phyloP scores from a whole-genome alignment of 2,113 vertebrate genomes.

The Psephotus haematonotus region DNA sequence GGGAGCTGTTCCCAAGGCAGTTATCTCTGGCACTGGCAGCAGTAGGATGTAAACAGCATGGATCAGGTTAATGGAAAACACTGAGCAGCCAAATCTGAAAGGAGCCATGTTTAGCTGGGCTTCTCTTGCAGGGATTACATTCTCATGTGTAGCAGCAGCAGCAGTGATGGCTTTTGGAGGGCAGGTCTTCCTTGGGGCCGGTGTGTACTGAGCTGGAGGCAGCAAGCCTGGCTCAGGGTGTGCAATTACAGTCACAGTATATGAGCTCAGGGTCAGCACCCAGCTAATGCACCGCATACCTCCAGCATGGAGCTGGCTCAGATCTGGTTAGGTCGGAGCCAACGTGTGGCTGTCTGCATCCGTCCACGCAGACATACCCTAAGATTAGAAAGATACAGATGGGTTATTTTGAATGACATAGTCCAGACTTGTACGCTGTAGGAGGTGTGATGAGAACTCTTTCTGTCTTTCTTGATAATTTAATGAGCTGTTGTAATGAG shows the following conservation, averaged over 20 bases:
- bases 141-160: not conserved
- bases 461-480: constrained; percentile 53
- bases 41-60: constrained; percentile 48
- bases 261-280: not conserved
- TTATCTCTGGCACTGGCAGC: constrained; percentile 35
- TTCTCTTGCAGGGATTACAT: not conserved
- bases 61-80: constrained; percentile 58
- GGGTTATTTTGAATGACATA: constrained; percentile 31
- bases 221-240: fast-evolving
- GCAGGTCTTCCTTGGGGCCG: not conserved
- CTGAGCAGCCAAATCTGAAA: not conserved
- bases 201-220: not conserved
- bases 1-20: constrained; percentile 56
- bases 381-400: not conserved
- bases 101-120: not conserved
- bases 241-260: not conserved
- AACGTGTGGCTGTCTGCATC: not conserved
- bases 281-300: fast-evolving
- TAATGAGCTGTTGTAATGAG: constrained; percentile 60
- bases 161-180: not conserved
- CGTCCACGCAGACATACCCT: not conserved
- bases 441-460: constrained; percentile 56
- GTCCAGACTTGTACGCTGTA: constrained; percentile 28
- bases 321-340: not conserved
- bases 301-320: not conserved